Evolutionary conservation across 2,888 invertebrate genomes (phyloP).

Genomic region (Diabrotica balteata): DNA sequence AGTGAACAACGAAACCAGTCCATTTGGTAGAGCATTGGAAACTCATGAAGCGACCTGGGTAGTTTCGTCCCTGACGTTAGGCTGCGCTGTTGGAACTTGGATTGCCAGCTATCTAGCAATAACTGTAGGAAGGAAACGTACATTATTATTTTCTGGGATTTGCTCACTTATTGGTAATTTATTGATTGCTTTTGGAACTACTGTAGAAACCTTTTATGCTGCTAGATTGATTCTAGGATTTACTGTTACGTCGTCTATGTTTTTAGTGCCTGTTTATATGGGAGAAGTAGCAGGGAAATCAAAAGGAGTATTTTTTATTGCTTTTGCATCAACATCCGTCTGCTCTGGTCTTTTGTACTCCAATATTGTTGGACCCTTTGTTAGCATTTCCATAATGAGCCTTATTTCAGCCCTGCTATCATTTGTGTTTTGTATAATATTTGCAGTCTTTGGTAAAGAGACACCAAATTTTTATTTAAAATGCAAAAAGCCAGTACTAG

Average conservation of each 20-base stretch:
- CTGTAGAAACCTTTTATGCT: neutral
- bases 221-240: neutral
- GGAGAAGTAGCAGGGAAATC: neutral
- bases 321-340: neutral
- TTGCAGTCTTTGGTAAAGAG: conserved; percentile 81
- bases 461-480: conserved; percentile 75
- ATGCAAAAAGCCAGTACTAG: conserved; percentile 68
- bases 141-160: conserved; percentile 67
- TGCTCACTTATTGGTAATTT: conserved; percentile 66
- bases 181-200: conserved; percentile 24
- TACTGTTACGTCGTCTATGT: neutral
- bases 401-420: conserved; percentile 63
- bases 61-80: conserved; percentile 59
- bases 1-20: conserved; percentile 41
- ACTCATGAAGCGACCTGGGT: conserved; percentile 61
- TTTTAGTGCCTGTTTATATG: neutral
- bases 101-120: conserved; percentile 70
- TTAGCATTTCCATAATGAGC: conserved; percentile 58
- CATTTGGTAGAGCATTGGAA: conserved; percentile 48
- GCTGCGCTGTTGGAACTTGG: conserved; percentile 68
- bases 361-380: neutral
- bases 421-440: conserved; percentile 61
- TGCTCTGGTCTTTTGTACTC: neutral
- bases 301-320: neutral
- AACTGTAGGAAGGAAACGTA: conserved; percentile 71